Percentiles rank a stretch among this genome's conserved stretches.
Evolutionary conservation across 2,888 invertebrate species (phyloP).

Genomic region (Horisme vitalbata): DNA sequence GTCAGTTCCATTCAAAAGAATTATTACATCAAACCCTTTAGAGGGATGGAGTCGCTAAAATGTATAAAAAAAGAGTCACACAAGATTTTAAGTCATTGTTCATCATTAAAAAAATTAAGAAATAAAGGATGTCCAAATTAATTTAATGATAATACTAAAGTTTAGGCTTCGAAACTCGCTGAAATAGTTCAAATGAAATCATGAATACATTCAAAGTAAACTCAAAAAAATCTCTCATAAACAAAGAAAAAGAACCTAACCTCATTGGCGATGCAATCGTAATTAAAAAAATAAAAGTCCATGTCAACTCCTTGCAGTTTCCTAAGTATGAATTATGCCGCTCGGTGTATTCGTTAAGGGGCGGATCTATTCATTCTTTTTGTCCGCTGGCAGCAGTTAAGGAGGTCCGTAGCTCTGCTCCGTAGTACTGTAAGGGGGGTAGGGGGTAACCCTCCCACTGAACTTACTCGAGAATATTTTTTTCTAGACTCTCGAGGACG

Average conservation of each 20-base stretch:
- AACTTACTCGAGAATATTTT: constrained; percentile 81
- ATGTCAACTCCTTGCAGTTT: constrained; percentile 80
- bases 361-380: constrained; percentile 83
- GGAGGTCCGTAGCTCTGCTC: constrained; percentile 68
- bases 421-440: constrained; percentile 36
- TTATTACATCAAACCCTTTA: constrained; percentile 29
- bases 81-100: too few relatives aligned
- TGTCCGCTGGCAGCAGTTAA: constrained; percentile 79
- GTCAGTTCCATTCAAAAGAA: constrained; percentile 33
- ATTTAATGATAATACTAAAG: too few relatives aligned
- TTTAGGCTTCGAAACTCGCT: too few relatives aligned
- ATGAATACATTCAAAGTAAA: background rate
- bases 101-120: too few relatives aligned
- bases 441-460: constrained; percentile 51
- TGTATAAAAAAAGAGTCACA: background rate
- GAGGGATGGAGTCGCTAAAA: constrained; percentile 20
- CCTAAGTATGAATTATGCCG: constrained; percentile 83
- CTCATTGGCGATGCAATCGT: constrained; percentile 49
- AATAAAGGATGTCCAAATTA: too few relatives aligned
- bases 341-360: constrained; percentile 83
- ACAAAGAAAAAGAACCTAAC: constrained; percentile 35
- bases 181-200: too few relatives aligned
- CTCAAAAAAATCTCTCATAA: constrained; percentile 1
- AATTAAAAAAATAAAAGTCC: constrained; percentile 56
- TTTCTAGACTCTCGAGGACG: constrained; percentile 77